Evolutionary conservation across 2,113 vertebrate genomes (phyloP), one percentile per base, ranked within the genome.

Genomic region (Laticauda laticaudata): DNA sequence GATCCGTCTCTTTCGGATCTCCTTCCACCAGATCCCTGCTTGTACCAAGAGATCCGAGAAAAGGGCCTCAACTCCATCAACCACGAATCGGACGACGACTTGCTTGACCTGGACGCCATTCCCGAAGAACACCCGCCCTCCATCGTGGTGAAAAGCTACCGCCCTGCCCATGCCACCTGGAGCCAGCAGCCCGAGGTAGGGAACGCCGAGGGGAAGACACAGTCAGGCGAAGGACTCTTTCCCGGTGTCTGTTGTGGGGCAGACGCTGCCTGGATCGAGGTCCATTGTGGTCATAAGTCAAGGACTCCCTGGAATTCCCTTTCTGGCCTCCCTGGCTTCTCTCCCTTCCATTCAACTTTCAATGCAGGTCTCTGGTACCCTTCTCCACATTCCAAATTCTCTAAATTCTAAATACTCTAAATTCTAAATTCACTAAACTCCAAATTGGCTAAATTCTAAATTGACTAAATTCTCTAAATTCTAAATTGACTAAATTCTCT

Each of bases 31-130:
- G 98, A 98, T 29, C 99, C 99, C 0, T 94, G 85, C 54, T 97
- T 99, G 91, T 99, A 99, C 93, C 99, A 99, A 98, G 98, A 99
- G 96, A 98, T 99, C 95, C 97, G 98, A 14, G 99, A 99, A 96
- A 97, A 98, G 54, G 99, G 99, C 1, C 98, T 99, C 91, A 98
- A 98, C 96, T 98, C 98, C 1, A 97, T 98, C 91, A 97, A 96
- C 96, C 98, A 98, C 0, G 98, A 98, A 90, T 98, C 98, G 0
- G 98, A 99, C 0, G 98, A 98, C 0, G 98, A 99, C 3, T 64
- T 98, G 90, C 96, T 98, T 1, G 97, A 97, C 0, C 98, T 98
- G 6, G 97, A 98, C 14, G 39, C 97, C 54, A 90, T 94, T 93
- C 97, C 98, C 0, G 96, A 97, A 9, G 98, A 97, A 24, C 85